Evolutionary conservation across 2,888 invertebrate species (phyloP), one percentile per base, ranked within the genome.

Genomic region (Marronus borbonicus): DNA sequence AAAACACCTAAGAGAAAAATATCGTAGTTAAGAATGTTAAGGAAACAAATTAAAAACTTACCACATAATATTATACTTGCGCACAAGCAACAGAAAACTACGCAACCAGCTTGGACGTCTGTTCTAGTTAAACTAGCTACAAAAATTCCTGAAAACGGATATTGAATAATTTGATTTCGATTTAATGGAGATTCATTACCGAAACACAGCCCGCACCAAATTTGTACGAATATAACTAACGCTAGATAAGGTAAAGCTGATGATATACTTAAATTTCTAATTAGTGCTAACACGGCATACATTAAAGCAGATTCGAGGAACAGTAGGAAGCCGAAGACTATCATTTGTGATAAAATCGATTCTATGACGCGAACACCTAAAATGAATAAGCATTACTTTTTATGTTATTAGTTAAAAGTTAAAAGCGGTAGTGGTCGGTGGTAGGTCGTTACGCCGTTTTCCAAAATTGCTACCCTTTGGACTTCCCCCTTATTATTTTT

Each of bases 1-100:
- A 92, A 87, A 76, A 93, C 90, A 82, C 93, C 92, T 92, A 86
- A 8, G 82, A 72, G 7, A 49, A 20, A 49, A 55, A 17, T 14
- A 60, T 8, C 2, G 58, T 31, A 20, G 58, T 31, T 31, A 8
- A 17, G 7, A 20, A 39, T 20, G 20, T 31, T 1, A 39, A 39
- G 24, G 24, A 14, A 20, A 14, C 24, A 17, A 24, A 10, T 44
- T 62, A 52, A 3, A 24, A 17, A 2, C 74, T 78, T 81, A 80
- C 81, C 81, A 28, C 81, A 81, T 44, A 81, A 75, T 52, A 81
- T 78, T 64, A 81, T 52, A 10, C 79, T 77, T 7, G 74, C 74
- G 20, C 65, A 72, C 36, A 78, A 62, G 50, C 64, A 78, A 69
- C 80, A 79, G 68, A 80, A 81, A 2, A 81, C 76, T 3, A 52